Evolutionary conservation across 2,113 vertebrate genomes (phyloP).

Genomic region (Mustelus asterias): DNA sequence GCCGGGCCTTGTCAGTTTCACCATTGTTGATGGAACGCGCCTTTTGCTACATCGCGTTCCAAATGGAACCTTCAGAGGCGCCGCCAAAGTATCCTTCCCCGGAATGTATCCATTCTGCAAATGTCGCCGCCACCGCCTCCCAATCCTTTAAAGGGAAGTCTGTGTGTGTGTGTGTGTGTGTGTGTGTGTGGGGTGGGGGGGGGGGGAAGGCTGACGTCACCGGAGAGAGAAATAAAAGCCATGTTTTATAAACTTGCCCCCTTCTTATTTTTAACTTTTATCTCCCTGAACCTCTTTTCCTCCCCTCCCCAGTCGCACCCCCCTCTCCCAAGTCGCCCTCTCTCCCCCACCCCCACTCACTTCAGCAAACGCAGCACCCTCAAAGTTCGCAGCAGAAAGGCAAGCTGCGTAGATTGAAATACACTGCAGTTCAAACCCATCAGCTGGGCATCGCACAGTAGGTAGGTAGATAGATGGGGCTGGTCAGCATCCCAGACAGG

Average conservation of each 20-base stretch:
- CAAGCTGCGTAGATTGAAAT: background rate
- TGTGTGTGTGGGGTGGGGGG: background rate
- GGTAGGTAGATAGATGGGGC: too few species aligned
- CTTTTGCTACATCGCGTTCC: constrained; percentile 23
- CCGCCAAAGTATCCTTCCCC: constrained; percentile 12
- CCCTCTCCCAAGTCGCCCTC: too few species aligned
- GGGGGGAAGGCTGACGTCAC: background rate
- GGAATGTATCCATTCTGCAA: constrained; percentile 31
- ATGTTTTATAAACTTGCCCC: background rate
- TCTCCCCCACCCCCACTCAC: background rate
- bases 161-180: background rate
- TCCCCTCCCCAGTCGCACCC: too few species aligned
- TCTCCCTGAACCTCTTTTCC: background rate
- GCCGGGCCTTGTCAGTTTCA: background rate
- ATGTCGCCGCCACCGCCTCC: constrained; percentile 19
- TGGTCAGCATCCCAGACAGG: background rate
- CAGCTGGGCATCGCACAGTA: too few species aligned
- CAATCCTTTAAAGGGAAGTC: background rate
- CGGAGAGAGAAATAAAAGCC: background rate
- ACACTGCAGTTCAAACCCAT: background rate
- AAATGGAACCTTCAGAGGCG: constrained; percentile 29
- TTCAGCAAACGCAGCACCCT: background rate
- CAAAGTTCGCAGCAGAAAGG: background rate
- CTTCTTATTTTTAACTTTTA: background rate
- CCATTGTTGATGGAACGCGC: background rate